Conservation (phyloP, 2,888 invertebrate genomes). For the Thalpophila matura region DNA sequence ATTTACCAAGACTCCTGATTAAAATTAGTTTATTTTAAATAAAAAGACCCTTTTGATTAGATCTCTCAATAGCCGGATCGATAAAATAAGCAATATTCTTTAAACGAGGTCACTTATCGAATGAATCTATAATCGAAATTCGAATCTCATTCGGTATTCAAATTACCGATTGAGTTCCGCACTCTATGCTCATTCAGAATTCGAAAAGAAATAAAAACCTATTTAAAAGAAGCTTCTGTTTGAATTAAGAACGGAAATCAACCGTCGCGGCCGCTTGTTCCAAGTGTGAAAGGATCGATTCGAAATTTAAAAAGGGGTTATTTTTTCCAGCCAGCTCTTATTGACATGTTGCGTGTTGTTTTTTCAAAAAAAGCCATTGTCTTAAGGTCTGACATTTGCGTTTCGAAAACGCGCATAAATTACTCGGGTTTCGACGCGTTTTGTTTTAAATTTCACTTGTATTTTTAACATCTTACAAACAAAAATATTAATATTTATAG, state of each 20-base stretch:
- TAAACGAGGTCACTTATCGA: constrained; percentile 90
- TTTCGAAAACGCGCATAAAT: constrained; percentile 60
- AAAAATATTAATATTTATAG: neutral
- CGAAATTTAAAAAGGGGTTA: constrained; percentile 81
- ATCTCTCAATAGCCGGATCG: constrained; percentile 81
- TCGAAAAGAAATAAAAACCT: constrained; percentile 79
- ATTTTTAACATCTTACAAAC: constrained; percentile 28
- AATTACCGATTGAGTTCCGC: constrained; percentile 86
- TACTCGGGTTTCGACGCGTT: constrained; percentile 57
- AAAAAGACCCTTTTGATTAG: constrained; percentile 74
- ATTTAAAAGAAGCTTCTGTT: constrained; percentile 84
- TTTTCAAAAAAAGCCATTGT: constrained; percentile 71
- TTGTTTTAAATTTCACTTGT: constrained; percentile 49
- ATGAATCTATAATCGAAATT: constrained; percentile 89
- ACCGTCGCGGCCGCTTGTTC: constrained; percentile 87
- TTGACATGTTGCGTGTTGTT: constrained; percentile 84
- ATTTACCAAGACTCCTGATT: constrained; percentile 51
- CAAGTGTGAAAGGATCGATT: constrained; percentile 90
- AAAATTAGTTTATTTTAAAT: constrained; percentile 64
- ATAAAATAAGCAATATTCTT: constrained; percentile 89
- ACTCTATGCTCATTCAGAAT: constrained; percentile 77
- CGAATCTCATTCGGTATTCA: constrained; percentile 84
- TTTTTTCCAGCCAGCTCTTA: constrained; percentile 80
- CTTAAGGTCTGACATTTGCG: constrained; percentile 68
- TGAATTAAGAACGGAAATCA: constrained; percentile 90